These are phyloP conservation scores for Hyperoodon ampullatus DNA, from an alignment of 2,113 vertebrate species.

Conservation along the genomic window DNA sequence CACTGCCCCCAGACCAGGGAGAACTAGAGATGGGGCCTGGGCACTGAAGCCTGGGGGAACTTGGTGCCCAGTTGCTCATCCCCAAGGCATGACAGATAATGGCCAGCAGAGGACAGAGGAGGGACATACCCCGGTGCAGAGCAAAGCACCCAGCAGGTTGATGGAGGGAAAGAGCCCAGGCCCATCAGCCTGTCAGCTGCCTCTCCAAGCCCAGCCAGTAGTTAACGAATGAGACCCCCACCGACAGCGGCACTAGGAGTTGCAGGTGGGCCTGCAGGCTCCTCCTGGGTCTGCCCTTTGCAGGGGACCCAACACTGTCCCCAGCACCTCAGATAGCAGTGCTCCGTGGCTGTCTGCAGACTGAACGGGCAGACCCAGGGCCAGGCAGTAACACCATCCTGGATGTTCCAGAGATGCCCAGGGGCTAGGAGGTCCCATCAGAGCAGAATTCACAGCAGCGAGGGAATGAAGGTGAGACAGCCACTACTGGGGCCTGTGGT, in stretches of 20 bases:
- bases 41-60: neutral
- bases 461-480: neutral
- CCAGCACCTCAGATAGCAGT: neutral
- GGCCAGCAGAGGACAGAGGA: constrained; percentile 75
- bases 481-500: neutral
- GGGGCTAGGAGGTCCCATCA: neutral
- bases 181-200: neutral
- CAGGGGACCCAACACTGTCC: neutral
- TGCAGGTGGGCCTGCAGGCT: neutral
- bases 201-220: neutral
- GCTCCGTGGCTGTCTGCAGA: neutral
- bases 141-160: neutral
- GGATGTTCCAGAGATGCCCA: neutral
- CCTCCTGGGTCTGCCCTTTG: neutral
- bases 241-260: constrained; percentile 62
- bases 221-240: neutral
- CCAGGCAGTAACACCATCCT: too few relatives aligned
- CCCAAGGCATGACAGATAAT: constrained; percentile 76
- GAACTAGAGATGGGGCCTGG: neutral
- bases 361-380: neutral
- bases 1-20: neutral
- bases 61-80: neutral
- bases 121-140: constrained; percentile 28
- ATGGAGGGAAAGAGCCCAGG: neutral
- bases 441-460: neutral